These are phyloP conservation scores for Gallinago solitaria DNA, from an alignment of 2,797 vertebrate species.

Conservation along the genomic window DNA sequence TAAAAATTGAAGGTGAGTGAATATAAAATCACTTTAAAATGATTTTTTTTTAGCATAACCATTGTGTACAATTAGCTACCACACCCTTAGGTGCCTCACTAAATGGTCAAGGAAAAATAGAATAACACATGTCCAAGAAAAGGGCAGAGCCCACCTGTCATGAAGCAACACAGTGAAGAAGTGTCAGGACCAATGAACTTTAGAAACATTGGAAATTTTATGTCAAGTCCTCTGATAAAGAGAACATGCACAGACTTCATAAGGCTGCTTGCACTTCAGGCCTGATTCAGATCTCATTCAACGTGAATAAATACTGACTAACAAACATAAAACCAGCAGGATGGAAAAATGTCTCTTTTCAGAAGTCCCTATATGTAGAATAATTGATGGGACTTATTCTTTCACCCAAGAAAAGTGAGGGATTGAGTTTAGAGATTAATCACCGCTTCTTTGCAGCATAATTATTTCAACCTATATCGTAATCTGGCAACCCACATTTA, in stretches of 20 bases:
- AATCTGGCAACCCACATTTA: not conserved
- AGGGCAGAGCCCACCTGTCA: not conserved
- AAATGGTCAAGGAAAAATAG: not conserved
- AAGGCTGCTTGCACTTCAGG: not conserved
- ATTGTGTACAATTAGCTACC: not conserved
- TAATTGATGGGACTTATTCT: not conserved
- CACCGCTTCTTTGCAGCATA: not conserved
- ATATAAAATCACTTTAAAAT: not conserved
- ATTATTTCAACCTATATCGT: not conserved
- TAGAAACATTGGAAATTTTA: not conserved
- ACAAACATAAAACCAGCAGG: not conserved
- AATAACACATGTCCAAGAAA: not conserved
- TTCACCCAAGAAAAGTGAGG: not conserved
- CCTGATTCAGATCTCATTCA: not conserved
- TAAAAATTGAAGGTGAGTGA: not conserved
- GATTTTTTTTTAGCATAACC: not conserved
- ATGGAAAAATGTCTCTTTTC: not conserved
- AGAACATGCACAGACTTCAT: not conserved
- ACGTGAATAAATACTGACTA: not conserved
- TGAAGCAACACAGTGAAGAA: not conserved
- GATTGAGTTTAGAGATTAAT: not conserved
- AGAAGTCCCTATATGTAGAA: not conserved
- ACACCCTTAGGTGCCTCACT: not conserved
- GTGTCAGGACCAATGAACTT: not conserved
- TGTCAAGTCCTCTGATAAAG: not conserved